Conservation (phyloP, 2,797 vertebrate genomes). For the Botia almorhae region DNA sequence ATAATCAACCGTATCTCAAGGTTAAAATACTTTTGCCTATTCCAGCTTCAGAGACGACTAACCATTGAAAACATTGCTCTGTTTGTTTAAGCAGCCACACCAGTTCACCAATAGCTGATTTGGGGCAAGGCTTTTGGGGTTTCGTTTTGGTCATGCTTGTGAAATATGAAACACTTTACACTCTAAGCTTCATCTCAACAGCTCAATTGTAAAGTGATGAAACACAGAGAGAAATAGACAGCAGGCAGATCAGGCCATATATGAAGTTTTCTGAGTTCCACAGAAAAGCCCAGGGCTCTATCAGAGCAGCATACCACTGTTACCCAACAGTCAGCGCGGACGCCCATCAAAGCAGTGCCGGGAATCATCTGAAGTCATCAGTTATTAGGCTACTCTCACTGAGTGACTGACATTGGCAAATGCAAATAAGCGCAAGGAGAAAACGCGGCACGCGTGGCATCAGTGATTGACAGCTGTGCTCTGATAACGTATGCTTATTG, state of each 20-base stretch:
- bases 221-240: not conserved
- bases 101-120: not conserved
- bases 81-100: not conserved
- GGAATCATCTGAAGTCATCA: conserved; percentile 70
- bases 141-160: too few relatives aligned
- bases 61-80: not conserved
- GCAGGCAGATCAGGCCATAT: not conserved
- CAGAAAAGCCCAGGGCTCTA: conserved; percentile 49
- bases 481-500: conserved; percentile 90
- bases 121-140: too few relatives aligned
- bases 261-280: conserved; percentile 7
- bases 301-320: conserved; percentile 34
- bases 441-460: conserved; percentile 65
- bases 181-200: too few relatives aligned
- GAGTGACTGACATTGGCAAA: conserved; percentile 85
- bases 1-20: too few relatives aligned
- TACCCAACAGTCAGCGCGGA: conserved; percentile 53
- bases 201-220: not conserved
- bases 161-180: too few relatives aligned
- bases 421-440: conserved; percentile 76
- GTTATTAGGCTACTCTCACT: conserved; percentile 71
- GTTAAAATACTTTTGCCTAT: not conserved
- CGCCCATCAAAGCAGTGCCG: conserved; percentile 67
- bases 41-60: too few relatives aligned
- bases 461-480: conserved; percentile 88